Evolutionary conservation across 2,113 vertebrate genomes (phyloP).

Genomic region (Podarcis cretensis): DNA sequence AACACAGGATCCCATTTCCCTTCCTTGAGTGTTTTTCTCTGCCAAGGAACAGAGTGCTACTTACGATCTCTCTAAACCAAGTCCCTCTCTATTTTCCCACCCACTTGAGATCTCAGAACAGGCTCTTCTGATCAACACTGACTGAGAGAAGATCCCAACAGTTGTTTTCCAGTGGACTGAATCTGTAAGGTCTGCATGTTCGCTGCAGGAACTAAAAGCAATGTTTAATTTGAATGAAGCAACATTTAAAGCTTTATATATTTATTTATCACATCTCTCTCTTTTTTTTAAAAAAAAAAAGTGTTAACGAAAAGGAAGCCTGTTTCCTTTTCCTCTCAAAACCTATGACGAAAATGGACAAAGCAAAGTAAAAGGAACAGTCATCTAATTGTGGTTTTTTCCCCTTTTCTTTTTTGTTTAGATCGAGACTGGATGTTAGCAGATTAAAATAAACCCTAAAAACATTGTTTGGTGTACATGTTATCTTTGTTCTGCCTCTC

Average conservation of each 20-base stretch:
- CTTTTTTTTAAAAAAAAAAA: slow-evolving; percentile 40
- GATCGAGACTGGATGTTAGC: slow-evolving; percentile 77
- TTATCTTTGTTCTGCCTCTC: slow-evolving; percentile 44
- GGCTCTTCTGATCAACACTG: slow-evolving; percentile 24
- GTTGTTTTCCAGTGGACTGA: slow-evolving; percentile 38
- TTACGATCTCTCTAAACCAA: slow-evolving; percentile 7
- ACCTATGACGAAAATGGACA: slow-evolving; percentile 52
- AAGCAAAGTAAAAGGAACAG: slow-evolving; percentile 47
- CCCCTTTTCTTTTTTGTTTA: slow-evolving; percentile 68
- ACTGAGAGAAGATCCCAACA: slow-evolving; percentile 25
- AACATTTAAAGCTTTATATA: slow-evolving; percentile 78
- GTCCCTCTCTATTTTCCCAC: not conserved
- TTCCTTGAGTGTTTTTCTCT: slow-evolving; percentile 23
- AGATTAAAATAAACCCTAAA: slow-evolving; percentile 78
- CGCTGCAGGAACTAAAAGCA: slow-evolving; percentile 65
- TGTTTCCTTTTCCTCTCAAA: slow-evolving; percentile 65
- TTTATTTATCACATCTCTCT: slow-evolving; percentile 81
- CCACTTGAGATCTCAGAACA: slow-evolving; percentile 19
- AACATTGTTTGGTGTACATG: slow-evolving; percentile 28
- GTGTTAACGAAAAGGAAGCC: slow-evolving; percentile 58
- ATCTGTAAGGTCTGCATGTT: slow-evolving; percentile 62
- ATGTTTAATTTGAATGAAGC: slow-evolving; percentile 69
- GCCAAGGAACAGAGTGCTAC: not conserved
- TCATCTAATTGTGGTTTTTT: slow-evolving; percentile 43
- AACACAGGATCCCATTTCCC: not conserved